Base-by-base conservation (phyloP, 2,797 vertebrate genomes). In the Gastrophryne carolinensis region DNA sequence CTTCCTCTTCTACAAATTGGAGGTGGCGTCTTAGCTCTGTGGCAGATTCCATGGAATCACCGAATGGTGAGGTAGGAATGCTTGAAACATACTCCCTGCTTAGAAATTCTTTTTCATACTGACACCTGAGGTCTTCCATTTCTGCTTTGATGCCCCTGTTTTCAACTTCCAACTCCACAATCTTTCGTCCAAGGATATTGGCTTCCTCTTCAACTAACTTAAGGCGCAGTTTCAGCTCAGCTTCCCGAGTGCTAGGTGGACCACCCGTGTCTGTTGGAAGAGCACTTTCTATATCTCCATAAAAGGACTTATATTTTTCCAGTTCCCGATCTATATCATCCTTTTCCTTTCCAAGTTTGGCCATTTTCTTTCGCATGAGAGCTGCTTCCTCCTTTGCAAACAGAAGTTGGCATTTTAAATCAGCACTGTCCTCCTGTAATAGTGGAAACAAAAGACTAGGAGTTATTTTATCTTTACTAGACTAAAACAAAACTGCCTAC, bases 291-390 rank as follows among this genome's bases (percentile, higher is more conserved):
- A 98, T 93, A 0, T 99, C 98, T 1, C 98, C 98, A 0, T 99
- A 99, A 12, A 98, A 86, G 0, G 94, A 93, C 82, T 95, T 97
- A 84, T 99, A 99, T 80, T 98, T 98, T 81, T 98, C 96, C 41
- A 99, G 87, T 84, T 99, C 98, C 82, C 96, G 96, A 68, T 99
- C 98, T 82, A 97, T 82, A 32, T 95, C 95, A 0, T 99, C 97
- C 81, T 97, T 98, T 84, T 99, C 98, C 12, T 89, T 91, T 27
- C 96, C 95, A 19, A 99, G 87, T 81, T 94, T 98, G 34, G 98
- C 98, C 96, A 98, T 98, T 89, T 99, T 98, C 84, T 97, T 99
- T 34, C 96, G 92, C 97, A 98, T 98, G 79, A 98, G 88, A 0
- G 87, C 80, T 3, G 96, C 96, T 85, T 98, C 98, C 81, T 99